A percentile compares a stretch with the other conserved stretches of the same genome.
Conservation (phyloP, 2,888 invertebrate genomes). For the Zaprionus lineosus region DNA sequence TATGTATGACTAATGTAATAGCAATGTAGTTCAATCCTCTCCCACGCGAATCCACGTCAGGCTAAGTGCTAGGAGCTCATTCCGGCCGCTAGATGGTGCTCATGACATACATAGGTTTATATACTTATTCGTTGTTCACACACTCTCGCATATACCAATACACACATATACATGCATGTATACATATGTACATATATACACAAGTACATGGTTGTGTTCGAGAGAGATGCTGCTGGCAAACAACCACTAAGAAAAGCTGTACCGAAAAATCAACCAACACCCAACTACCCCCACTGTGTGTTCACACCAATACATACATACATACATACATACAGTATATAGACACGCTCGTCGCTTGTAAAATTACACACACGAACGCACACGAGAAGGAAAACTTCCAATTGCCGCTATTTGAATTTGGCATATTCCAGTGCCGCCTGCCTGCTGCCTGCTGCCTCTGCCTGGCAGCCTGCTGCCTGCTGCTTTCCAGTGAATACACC, state of each 20-base stretch:
- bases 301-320: constrained; percentile 21
- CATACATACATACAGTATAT: constrained; percentile 2
- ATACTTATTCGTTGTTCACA: too few relatives aligned
- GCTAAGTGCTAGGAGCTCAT: constrained; percentile 15
- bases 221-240: constrained; percentile 45
- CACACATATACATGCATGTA: constrained; percentile 18
- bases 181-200: constrained; percentile 55
- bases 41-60: constrained; percentile 41
- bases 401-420: constrained; percentile 72
- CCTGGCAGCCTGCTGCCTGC: constrained; percentile 11
- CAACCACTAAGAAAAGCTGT: constrained; percentile 68
- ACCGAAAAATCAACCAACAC: constrained; percentile 69
- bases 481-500: constrained; percentile 16
- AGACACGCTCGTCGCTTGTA: constrained; percentile 33
- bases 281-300: constrained; percentile 66
- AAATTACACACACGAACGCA: constrained; percentile 55
- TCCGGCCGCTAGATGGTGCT: constrained; percentile 65
- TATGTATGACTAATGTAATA: constrained; percentile 56
- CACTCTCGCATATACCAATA: constrained; percentile 8
- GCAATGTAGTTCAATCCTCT: constrained; percentile 67
- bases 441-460: too few relatives aligned
- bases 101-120: constrained; percentile 71
- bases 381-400: constrained; percentile 53
- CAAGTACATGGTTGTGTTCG: neutral
- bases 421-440: constrained; percentile 60